Base-by-base conservation (phyloP, 2,113 vertebrate genomes). In the Petaurus breviceps region DNA sequence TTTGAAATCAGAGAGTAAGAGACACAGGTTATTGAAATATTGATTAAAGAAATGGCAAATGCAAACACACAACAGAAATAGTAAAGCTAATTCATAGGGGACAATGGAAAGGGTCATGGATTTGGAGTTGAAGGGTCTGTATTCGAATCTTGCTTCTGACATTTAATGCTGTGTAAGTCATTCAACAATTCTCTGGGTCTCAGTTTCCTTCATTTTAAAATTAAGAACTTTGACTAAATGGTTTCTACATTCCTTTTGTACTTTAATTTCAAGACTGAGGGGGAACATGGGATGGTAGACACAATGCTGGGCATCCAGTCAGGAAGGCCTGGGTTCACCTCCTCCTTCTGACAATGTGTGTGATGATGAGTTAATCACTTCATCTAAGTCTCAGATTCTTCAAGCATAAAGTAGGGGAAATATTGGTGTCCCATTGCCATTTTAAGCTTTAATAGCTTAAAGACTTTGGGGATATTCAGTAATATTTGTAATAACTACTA, bases 1-100 rank as follows among this genome's bases (percentile, higher is more conserved):
- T 90, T 94, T 93, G 46, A 9, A 92, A 94, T 94, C 52, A 91
- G 31, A 0, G 26, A 89, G 5, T 47, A 10, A 51, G 46, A 10
- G 84, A 46, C 51, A 92, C 61, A 7, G 92, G n/a, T 95, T 93
- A 43, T 8, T 91, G 51, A 94, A 97, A 55, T 91, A 49, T 10
- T 55, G 7, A 12, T 89, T 92, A 6, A 89, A 91, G 91, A 90
- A 47, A 93, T 10, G 89, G 3, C 26, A 95, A 53, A 84, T 91
- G n/a, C 68, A 90, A 43, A 68, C 47, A 16, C 22, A 57, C 37
- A 28, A 90, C 19, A 96, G 16, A 49, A 43, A 77, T 94, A 22
- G 2, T 46, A 57, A 84, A 84, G 37, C 16, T 84, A 43, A 5
- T 84, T 43, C 19, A 10, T 16, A 43, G 19, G 5, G 6, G 37